These are phyloP conservation scores for Aporrectodea caliginosa DNA, from an alignment of 1,140 invertebrate genomes.

Conservation along the genomic window DNA sequence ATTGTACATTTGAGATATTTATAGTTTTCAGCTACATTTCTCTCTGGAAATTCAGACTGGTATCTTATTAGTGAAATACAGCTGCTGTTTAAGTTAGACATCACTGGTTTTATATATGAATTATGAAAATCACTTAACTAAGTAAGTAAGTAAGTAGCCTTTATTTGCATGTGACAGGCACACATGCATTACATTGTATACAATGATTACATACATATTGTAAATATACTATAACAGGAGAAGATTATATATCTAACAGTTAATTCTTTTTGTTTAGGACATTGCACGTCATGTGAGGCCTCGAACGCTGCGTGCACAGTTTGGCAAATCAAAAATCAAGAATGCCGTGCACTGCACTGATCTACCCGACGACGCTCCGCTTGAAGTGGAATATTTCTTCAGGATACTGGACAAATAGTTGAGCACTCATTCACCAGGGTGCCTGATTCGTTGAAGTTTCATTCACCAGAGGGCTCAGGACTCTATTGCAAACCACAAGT, in stretches of 20 bases:
- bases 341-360: slow-evolving; percentile 92
- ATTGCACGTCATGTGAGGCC: slow-evolving; percentile 78
- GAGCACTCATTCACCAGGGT: too few relatives aligned
- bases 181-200: background rate
- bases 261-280: too few relatives aligned
- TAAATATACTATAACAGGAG: too few relatives aligned
- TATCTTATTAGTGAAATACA: too few relatives aligned
- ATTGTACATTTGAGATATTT: too few relatives aligned
- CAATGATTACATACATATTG: background rate
- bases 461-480: background rate
- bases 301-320: slow-evolving; percentile 75
- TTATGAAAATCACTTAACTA: background rate
- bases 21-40: too few relatives aligned
- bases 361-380: slow-evolving; percentile 74
- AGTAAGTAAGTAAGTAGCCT: background rate
- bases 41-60: too few relatives aligned
- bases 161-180: background rate
- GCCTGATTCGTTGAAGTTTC: too few relatives aligned
- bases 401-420: slow-evolving; percentile 45
- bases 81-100: too few relatives aligned
- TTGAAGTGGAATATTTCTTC: slow-evolving; percentile 65
- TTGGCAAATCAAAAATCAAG: slow-evolving; percentile 74
- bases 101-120: background rate
- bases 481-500: too few relatives aligned
- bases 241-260: too few relatives aligned